Percentiles rank a stretch among this genome's conserved stretches.
These are phyloP conservation scores for Dolichotis patagonum DNA, from an alignment of 2,113 vertebrate species.

Conservation along the genomic window DNA sequence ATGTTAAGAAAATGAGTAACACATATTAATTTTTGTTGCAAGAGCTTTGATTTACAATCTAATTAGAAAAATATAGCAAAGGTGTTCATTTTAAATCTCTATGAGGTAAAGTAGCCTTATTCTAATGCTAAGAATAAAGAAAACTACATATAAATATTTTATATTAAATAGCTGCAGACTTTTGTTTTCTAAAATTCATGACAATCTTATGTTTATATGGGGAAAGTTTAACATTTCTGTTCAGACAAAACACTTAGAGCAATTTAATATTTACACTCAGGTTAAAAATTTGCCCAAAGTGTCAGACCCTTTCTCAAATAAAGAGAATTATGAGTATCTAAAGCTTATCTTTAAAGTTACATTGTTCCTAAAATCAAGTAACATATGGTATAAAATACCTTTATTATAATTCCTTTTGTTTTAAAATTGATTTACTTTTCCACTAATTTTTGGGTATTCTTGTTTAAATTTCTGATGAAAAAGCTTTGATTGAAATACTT, in stretches of 20 bases:
- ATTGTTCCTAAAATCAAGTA: conserved; percentile 21
- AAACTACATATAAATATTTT: background rate
- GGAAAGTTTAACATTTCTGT: background rate
- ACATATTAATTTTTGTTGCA: background rate
- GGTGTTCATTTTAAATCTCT: background rate
- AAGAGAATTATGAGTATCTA: background rate
- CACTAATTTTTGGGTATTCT: conserved; percentile 40
- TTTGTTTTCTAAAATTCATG: background rate
- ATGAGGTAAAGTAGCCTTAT: background rate
- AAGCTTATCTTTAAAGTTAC: conserved; percentile 36
- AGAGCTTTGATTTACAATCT: background rate
- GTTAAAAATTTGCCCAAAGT: background rate
- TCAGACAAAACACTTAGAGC: background rate
- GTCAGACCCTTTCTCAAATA: background rate
- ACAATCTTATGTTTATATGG: background rate
- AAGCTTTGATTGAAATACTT: conserved; percentile 69
- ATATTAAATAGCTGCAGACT: background rate
- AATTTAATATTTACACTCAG: background rate
- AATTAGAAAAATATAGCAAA: background rate
- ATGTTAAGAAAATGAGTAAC: background rate
- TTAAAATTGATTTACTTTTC: conserved; percentile 60
- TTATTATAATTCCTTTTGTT: conserved; percentile 43
- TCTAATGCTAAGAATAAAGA: background rate
- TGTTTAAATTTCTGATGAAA: conserved; percentile 44
- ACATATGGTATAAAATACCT: conserved; percentile 27